phyloP scores from a whole-genome alignment of 2,888 invertebrate genomes.

The Dryomyza anilis region DNA sequence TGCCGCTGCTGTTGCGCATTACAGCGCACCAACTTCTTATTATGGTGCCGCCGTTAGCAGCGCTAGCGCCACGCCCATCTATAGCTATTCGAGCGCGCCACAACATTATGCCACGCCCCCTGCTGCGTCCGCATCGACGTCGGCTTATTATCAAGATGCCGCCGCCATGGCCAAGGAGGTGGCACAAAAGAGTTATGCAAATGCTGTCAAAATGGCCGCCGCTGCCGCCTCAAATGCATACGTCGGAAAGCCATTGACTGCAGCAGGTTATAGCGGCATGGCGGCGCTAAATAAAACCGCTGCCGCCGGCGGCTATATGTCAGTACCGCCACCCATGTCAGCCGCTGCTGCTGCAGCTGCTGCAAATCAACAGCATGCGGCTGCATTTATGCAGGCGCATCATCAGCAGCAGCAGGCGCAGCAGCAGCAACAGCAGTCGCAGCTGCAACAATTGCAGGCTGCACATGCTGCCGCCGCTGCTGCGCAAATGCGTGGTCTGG shows the following conservation, averaged over 20 bases:
- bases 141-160: constrained; percentile 65
- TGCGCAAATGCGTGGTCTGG: constrained; percentile 35
- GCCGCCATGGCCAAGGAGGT: constrained; percentile 78
- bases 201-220: constrained; percentile 70
- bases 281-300: constrained; percentile 69
- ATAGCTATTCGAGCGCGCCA: constrained; percentile 37
- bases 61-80: constrained; percentile 42
- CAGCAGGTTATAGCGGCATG: constrained; percentile 69
- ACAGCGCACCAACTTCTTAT: constrained; percentile 35
- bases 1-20: constrained; percentile 29
- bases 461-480: constrained; percentile 45
- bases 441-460: constrained; percentile 44
- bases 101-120: constrained; percentile 38
- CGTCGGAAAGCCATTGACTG: constrained; percentile 65
- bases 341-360: constrained; percentile 33
- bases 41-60: constrained; percentile 35
- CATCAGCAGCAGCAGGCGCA: constrained; percentile 40
- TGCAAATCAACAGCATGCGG: constrained; percentile 30
- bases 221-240: constrained; percentile 62
- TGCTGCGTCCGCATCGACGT: too few relatives aligned
- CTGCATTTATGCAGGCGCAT: constrained; percentile 37
- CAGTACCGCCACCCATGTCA: constrained; percentile 36
- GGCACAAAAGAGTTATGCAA: constrained; percentile 82
- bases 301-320: constrained; percentile 38
- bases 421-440: constrained; percentile 33